These are phyloP conservation scores for Ormyrus thymus DNA, from an alignment of 2,888 invertebrate genomes.

Conservation along the genomic window DNA sequence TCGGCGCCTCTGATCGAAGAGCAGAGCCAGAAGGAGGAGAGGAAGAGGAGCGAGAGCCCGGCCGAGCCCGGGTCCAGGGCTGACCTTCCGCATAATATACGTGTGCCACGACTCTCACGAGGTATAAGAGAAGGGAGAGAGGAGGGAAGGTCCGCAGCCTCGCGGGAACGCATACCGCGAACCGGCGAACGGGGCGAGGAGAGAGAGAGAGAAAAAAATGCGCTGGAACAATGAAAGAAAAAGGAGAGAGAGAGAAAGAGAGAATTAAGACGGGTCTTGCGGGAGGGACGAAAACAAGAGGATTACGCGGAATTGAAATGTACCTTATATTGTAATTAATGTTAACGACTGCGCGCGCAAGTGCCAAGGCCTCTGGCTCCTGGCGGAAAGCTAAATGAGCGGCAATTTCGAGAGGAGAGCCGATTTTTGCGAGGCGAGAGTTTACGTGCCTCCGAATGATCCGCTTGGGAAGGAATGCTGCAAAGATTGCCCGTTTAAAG, in stretches of 20 bases:
- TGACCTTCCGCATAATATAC: conserved; percentile 55
- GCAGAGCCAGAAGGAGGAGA: too few species aligned
- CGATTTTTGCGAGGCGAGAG: too few species aligned
- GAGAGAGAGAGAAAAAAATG: conserved; percentile 28
- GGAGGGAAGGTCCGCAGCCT: neutral
- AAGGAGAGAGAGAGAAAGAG: conserved; percentile 2
- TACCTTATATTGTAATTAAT: conserved; percentile 26
- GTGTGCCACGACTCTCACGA: conserved; percentile 31
- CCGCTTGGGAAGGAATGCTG: too few species aligned
- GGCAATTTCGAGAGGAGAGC: too few species aligned
- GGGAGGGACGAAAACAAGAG: neutral
- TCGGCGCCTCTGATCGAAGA: too few species aligned
- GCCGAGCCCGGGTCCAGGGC: conserved; percentile 2
- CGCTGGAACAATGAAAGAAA: conserved; percentile 30
- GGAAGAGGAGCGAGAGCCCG: neutral
- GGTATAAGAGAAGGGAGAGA: conserved; percentile 5
- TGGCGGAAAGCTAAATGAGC: neutral
- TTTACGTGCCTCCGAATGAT: too few species aligned
- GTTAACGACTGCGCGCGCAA: conserved; percentile 20
- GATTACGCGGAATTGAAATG: conserved; percentile 35
- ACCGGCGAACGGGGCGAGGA: neutral
- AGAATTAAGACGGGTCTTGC: neutral
- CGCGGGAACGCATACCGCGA: conserved; percentile 15
- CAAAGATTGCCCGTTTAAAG: too few species aligned
- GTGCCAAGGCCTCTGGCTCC: neutral